Evolutionary conservation across 1,140 invertebrate species (phyloP), one percentile per base, ranked within the genome.

Genomic region (Brachionus rotundiformis): DNA sequence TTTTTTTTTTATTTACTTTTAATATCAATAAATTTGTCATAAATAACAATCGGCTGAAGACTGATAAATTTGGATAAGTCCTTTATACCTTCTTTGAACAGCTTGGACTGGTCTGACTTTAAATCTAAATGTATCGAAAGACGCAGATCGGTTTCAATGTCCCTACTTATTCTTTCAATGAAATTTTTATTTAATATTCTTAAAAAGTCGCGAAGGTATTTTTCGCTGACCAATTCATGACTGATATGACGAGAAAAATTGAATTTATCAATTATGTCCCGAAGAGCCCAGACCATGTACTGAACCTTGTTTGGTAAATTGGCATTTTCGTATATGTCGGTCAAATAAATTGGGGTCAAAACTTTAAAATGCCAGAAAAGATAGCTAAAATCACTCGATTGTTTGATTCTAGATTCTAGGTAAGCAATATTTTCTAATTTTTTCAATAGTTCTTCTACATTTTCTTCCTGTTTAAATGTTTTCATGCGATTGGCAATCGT

Each of bases 101-200:
- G 93, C 88, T 93, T 93, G 3, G 91, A 87, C 7, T 92, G 91
- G 86, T 94, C 92, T 1, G 95, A 86, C 84, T 95, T 92, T 29
- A 98, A 90, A 88, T 97, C 94, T 1, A 93, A 91, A 88, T 98
- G 94, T 23, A 94, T 94, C 82, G 94, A 93, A 7, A 98, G 88
- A 47, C 96, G 91, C 39, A 98, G 89, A 87, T 95, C 94, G 1
- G 92, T 95, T 89, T 98, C 96, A 83, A 98, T 92, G 83, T 93
- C 91, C 82, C 92, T 91, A 86, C 94, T 94, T 19, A 95, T 87
- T 29, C 92, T 92, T 83, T 92, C 90, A 25, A 94, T 86, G 59
- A 95, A 84, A 84, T 87, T 82, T 87, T 87, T 83, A 77, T 90
- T 87, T 10, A 90, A 83, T n/a, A 85, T 83, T 16, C 71, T 82